Evolutionary conservation across 1,140 invertebrate genomes (phyloP).

Genomic region (Sesamia nonagrioides): DNA sequence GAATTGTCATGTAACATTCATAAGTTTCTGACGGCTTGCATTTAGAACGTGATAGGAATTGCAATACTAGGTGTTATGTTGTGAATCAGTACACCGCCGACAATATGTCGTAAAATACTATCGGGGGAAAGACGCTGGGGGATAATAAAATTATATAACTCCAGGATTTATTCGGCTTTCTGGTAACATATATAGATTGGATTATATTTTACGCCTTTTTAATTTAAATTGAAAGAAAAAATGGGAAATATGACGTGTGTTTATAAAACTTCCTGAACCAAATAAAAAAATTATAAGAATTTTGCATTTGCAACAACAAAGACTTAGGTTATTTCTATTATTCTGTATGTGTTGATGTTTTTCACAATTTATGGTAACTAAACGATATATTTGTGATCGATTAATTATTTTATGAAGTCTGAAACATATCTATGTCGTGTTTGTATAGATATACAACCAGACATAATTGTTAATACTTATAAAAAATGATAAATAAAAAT

Average conservation of each 20-base stretch:
- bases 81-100: conserved; percentile 43
- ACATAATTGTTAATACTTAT: conserved; percentile 67
- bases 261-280: too few species aligned
- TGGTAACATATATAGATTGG: neutral
- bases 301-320: neutral
- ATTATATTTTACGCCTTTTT: neutral
- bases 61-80: conserved; percentile 21
- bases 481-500: conserved; percentile 72
- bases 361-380: neutral
- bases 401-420: conserved; percentile 61
- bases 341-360: conserved; percentile 17
- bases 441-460: conserved; percentile 68
- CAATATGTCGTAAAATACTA: conserved; percentile 6
- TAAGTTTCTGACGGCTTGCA: conserved; percentile 46
- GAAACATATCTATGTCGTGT: conserved; percentile 83
- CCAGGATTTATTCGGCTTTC: neutral
- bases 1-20: conserved; percentile 48
- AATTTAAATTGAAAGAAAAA: too few species aligned
- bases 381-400: conserved; percentile 5
- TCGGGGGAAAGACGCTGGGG: neutral
- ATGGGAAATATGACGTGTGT: too few species aligned
- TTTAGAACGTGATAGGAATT: conserved; percentile 45
- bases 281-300: neutral
- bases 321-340: neutral
- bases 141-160: conserved; percentile 1